phyloP scores from a whole-genome alignment of 2,888 invertebrate genomes.

The Cartodere bifasciata region DNA sequence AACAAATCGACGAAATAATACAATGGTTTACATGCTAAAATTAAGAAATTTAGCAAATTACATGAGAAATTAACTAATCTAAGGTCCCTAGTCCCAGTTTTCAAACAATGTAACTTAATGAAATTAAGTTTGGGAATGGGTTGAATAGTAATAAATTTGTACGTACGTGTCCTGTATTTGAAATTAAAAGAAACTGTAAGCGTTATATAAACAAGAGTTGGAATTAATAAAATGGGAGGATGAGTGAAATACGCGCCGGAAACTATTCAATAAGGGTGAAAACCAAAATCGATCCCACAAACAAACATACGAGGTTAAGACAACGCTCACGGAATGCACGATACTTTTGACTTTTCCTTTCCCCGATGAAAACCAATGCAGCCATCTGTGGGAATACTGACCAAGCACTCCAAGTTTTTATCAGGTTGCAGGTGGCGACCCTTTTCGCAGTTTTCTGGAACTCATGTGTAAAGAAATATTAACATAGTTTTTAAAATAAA shows the following conservation, averaged over 20 bases:
- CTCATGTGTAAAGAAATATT: too few species aligned
- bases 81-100: constrained; percentile 22
- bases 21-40: too few species aligned
- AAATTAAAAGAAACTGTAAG: constrained; percentile 26
- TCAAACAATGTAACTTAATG: too few species aligned
- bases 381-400: constrained; percentile 33
- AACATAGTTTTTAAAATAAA: too few species aligned
- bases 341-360: constrained; percentile 14
- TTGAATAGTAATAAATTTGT: constrained; percentile 35
- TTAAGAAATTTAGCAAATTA: constrained; percentile 30
- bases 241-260: constrained; percentile 1
- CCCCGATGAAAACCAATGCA: constrained; percentile 26
- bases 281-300: constrained; percentile 21
- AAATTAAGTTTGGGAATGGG: constrained; percentile 37
- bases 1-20: too few species aligned
- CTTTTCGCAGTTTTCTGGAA: constrained; percentile 17
- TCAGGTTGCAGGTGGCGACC: constrained; percentile 3
- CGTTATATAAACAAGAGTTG: constrained; percentile 21
- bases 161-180: constrained; percentile 28
- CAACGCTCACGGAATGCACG: constrained; percentile 3
- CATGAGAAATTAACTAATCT: constrained; percentile 36
- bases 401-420: constrained; percentile 28
- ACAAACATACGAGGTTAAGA: constrained; percentile 15
- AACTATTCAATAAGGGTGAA: constrained; percentile 15
- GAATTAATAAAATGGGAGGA: constrained; percentile 18